These are phyloP conservation scores for Caenorhabditis inopinata DNA, from an alignment of 1,140 invertebrate genomes.

Conservation along the genomic window DNA sequence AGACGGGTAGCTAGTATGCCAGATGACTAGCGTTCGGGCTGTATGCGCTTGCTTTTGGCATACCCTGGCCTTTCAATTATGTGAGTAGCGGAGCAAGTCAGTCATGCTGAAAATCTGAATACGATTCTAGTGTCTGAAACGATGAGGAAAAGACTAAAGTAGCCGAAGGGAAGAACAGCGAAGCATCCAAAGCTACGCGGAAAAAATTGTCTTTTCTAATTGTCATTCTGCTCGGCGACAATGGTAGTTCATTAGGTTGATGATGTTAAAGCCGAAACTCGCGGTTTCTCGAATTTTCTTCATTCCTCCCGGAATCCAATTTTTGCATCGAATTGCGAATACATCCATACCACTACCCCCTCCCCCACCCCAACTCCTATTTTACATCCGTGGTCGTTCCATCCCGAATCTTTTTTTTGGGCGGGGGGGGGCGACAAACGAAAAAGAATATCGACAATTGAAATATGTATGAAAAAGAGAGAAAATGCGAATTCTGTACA, in stretches of 20 bases:
- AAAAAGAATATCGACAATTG: not conserved
- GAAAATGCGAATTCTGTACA: not conserved
- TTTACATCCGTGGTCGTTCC: too few relatives aligned
- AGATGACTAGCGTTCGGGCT: too few relatives aligned
- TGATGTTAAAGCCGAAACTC: not conserved
- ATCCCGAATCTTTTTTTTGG: too few relatives aligned
- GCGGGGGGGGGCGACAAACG: not conserved
- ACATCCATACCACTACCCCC: too few relatives aligned
- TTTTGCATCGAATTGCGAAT: not conserved
- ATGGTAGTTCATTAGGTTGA: slow-evolving; percentile 26
- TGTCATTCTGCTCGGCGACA: slow-evolving; percentile 7
- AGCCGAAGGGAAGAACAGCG: not conserved
- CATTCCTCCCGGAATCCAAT: slow-evolving; percentile 4
- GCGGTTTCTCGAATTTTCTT: too few relatives aligned
- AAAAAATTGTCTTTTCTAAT: not conserved
- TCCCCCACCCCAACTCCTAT: not conserved
- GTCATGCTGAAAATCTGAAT: too few relatives aligned
- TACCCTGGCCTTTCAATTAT: too few relatives aligned
- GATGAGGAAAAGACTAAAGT: not conserved
- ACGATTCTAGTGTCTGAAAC: too few relatives aligned
- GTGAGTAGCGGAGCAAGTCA: too few relatives aligned
- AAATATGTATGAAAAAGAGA: not conserved
- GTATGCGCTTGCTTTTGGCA: too few relatives aligned
- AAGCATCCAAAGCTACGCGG: not conserved
- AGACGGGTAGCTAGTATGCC: too few relatives aligned